A percentile compares a stretch with the other conserved stretches of the same genome.
phyloP scores from a whole-genome alignment of 2,888 invertebrate species.

The Noctua janthina region DNA sequence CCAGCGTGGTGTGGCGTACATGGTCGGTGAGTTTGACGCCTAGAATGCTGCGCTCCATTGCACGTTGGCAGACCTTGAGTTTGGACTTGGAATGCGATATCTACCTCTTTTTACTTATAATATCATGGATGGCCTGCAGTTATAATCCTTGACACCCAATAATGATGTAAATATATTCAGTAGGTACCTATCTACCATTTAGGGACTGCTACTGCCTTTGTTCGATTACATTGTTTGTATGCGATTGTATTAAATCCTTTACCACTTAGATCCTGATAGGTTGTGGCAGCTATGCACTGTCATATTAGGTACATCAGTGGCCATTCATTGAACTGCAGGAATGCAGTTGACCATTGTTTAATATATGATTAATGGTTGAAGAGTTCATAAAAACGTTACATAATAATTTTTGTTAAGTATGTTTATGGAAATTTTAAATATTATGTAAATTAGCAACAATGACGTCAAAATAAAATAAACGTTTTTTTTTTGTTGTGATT shows the following conservation, averaged over 20 bases:
- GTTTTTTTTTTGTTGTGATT: background rate
- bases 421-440: slow-evolving; percentile 10
- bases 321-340: background rate
- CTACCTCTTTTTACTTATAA: too few species aligned
- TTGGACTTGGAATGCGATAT: too few species aligned
- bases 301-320: background rate
- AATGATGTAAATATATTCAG: background rate
- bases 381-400: slow-evolving; percentile 5
- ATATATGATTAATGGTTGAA: background rate
- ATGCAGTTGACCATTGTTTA: background rate
- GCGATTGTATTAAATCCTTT: background rate
- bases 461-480: background rate
- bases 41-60: too few species aligned
- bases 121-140: background rate
- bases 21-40: too few species aligned
- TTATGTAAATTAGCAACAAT: slow-evolving; percentile 1
- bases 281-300: background rate
- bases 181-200: background rate
- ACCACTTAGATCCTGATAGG: background rate
- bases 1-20: too few species aligned
- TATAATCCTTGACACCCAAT: background rate
- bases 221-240: slow-evolving; percentile 1
- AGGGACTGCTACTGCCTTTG: slow-evolving; percentile 4
- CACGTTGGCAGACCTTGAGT: too few species aligned
- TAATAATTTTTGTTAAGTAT: background rate